phyloP scores from a whole-genome alignment of 92 coral and sea anemone genomes.

The Umimayanthus kanabou region DNA sequence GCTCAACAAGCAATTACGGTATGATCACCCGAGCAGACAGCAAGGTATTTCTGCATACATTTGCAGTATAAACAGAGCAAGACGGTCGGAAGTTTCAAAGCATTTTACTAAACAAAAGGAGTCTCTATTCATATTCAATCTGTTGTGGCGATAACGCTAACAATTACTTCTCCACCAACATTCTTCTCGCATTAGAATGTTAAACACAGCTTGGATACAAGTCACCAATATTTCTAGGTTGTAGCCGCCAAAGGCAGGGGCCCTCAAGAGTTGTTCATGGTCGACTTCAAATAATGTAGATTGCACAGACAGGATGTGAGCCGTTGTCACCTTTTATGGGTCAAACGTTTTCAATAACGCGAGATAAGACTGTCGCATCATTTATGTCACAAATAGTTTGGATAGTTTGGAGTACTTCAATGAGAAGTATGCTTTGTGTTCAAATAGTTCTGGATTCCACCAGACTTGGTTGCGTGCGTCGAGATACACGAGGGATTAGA shows the following conservation, averaged over 20 bases:
- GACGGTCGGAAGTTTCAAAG: constrained; percentile 32
- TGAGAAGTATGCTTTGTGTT: neutral
- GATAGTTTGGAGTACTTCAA: neutral
- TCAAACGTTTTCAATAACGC: neutral
- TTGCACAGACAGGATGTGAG: neutral
- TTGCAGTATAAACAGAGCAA: constrained; percentile 16
- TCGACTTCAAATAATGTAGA: neutral
- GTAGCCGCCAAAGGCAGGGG: neutral
- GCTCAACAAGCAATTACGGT: constrained; percentile 13
- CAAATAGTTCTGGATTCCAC: neutral
- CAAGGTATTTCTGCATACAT: constrained; percentile 17
- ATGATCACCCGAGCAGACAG: constrained; percentile 18
- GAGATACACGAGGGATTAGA: neutral
- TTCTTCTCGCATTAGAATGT: neutral
- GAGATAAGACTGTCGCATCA: neutral
- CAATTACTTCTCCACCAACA: neutral
- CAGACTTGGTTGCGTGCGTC: constrained; percentile 14
- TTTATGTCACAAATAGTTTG: neutral
- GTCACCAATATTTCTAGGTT: neutral
- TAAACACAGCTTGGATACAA: neutral
- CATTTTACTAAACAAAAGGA: constrained; percentile 31
- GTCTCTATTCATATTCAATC: constrained; percentile 30
- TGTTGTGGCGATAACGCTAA: neutral
- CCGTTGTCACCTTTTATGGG: neutral
- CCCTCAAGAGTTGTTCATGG: constrained; percentile 4